Conservation (phyloP, 2,888 invertebrate genomes). For the Neocrepidodera transversa region DNA sequence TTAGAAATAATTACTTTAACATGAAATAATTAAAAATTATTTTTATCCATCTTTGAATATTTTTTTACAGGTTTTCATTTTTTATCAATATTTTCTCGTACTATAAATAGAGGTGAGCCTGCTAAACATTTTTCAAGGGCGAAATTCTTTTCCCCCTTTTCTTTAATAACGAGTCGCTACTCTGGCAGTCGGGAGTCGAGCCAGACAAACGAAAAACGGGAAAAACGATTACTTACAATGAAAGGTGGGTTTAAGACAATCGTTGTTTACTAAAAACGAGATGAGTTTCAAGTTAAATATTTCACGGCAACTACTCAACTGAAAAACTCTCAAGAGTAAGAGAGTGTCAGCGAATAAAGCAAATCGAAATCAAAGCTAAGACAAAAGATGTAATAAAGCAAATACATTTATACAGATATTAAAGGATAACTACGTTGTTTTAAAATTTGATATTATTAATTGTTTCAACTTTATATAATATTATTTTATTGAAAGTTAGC, state of each 20-base stretch:
- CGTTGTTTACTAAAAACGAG: constrained; percentile 52
- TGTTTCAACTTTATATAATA: no score
- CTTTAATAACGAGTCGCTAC: constrained; percentile 53
- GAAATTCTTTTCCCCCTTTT: constrained; percentile 47
- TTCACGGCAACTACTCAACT: constrained; percentile 34
- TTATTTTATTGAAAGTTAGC: no score
- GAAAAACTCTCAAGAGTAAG: not conserved
- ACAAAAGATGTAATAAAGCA: no score
- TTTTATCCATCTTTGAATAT: no score
- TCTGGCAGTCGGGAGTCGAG: constrained; percentile 53
- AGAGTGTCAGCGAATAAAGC: constrained; percentile 5
- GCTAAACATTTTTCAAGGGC: constrained; percentile 52
- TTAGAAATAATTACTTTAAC: no score
- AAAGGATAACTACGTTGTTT: no score
- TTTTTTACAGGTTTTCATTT: no score
- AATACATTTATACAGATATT: no score
- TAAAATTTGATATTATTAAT: no score
- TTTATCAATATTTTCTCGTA: not conserved
- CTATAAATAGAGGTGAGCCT: constrained; percentile 48
- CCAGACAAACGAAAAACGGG: constrained; percentile 51
- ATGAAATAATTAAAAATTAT: no score
- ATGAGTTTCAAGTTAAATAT: constrained; percentile 50
- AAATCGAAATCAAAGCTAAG: not conserved
- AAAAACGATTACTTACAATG: constrained; percentile 55
- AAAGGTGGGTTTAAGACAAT: constrained; percentile 53